These are phyloP conservation scores for Epinotia ramella DNA, from an alignment of 2,888 invertebrate species.

Conservation along the genomic window DNA sequence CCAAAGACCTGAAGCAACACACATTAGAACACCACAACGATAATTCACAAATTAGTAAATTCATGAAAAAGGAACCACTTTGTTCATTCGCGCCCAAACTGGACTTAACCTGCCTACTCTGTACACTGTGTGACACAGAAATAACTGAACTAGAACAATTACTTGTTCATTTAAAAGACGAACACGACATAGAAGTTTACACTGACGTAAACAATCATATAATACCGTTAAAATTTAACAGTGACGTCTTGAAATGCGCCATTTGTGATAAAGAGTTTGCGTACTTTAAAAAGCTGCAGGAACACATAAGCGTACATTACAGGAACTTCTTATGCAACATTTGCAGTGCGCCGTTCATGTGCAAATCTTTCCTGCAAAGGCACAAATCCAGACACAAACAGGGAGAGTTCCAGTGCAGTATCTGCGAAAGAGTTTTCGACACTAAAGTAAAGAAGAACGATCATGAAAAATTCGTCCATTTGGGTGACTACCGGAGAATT, in stretches of 20 bases:
- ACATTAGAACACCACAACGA: conserved; percentile 54
- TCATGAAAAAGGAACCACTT: too few relatives aligned
- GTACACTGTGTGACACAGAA: conserved; percentile 49
- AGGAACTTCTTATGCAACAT: conserved; percentile 56
- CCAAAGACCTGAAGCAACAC: conserved; percentile 61
- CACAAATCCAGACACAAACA: too few relatives aligned
- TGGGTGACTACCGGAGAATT: neutral
- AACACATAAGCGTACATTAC: conserved; percentile 61
- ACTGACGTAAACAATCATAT: conserved; percentile 59
- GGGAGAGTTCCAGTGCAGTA: conserved; percentile 49
- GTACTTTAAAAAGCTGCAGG: conserved; percentile 55
- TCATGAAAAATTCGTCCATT: too few relatives aligned
- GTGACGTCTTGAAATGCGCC: conserved; percentile 52
- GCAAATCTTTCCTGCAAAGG: neutral
- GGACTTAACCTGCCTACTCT: conserved; percentile 54
- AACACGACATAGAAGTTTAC: conserved; percentile 51
- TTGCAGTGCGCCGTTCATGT: conserved; percentile 1
- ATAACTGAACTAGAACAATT: conserved; percentile 49
- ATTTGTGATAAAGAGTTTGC: conserved; percentile 52
- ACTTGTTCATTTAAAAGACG: conserved; percentile 50
- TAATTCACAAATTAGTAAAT: neutral
- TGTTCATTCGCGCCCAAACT: conserved; percentile 47
- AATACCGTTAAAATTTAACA: conserved; percentile 56
- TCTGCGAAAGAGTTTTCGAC: conserved; percentile 43
- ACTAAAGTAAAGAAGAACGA: too few relatives aligned